Conservation (phyloP, 2,797 vertebrate species). For the Tokudaia muenninki region DNA sequence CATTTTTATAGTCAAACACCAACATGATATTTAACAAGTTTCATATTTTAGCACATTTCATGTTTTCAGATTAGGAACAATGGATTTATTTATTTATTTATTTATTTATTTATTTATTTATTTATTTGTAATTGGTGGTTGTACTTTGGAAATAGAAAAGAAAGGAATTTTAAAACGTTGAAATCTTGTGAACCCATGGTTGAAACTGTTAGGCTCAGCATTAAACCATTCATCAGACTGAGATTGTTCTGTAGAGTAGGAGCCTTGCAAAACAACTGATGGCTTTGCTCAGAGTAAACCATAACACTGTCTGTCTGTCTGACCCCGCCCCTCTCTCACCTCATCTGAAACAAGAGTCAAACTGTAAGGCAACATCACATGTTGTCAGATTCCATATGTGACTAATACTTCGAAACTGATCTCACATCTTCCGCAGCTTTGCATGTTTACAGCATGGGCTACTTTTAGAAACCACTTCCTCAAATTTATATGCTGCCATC, state of each 20-base stretch:
- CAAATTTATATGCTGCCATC: constrained; percentile 17
- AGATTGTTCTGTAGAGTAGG: not conserved
- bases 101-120: not conserved
- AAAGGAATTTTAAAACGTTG: constrained; percentile 1
- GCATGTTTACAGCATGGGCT: constrained; percentile 13
- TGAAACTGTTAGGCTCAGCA: not conserved
- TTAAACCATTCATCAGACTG: constrained; percentile 38
- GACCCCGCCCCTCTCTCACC: not conserved
- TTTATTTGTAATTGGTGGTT: not conserved
- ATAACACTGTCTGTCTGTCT: not conserved
- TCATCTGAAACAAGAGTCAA: not conserved
- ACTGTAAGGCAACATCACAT: not conserved
- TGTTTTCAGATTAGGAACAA: not conserved
- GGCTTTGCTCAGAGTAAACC: not conserved
- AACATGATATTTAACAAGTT: not conserved
- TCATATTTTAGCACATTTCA: not conserved
- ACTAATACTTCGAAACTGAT: not conserved
- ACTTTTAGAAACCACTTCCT: constrained; percentile 59
- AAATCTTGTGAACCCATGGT: not conserved
- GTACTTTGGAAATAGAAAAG: constrained; percentile 1
- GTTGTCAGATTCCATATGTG: not conserved
- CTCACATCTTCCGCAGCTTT: constrained; percentile 6
- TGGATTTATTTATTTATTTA: not conserved
- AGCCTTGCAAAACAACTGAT: not conserved
- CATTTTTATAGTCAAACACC: not conserved